Evolutionary conservation across 2,797 vertebrate genomes (phyloP).

Genomic region (Sparidentex hasta): DNA sequence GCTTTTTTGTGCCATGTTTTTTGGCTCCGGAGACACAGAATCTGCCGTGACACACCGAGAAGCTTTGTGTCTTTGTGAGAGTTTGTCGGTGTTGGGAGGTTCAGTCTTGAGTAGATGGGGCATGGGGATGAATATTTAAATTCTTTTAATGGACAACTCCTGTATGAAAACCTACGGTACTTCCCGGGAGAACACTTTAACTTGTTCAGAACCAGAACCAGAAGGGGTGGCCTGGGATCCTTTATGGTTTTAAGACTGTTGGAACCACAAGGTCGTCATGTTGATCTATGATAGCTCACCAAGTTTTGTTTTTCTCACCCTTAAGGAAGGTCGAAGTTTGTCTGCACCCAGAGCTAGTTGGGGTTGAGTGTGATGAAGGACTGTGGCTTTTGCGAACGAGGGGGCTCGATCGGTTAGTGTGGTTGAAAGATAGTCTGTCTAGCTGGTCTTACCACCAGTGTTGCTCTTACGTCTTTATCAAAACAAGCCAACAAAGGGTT

Average conservation of each 20-base stretch:
- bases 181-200: conserved; percentile 8
- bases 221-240: neutral
- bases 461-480: too few relatives aligned
- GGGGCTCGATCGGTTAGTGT: neutral
- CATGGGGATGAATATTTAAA: conserved; percentile 66
- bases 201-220: conserved; percentile 8
- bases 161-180: conserved; percentile 38
- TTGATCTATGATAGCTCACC: neutral
- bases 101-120: conserved; percentile 40
- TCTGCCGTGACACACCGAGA: conserved; percentile 8
- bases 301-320: neutral
- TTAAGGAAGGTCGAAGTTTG: neutral
- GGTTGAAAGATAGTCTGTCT: neutral
- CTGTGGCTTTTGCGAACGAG: neutral
- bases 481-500: neutral
- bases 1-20: conserved; percentile 12
- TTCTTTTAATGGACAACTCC: conserved; percentile 66
- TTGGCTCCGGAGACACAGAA: neutral
- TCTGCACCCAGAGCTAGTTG: neutral
- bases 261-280: conserved; percentile 11
- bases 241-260: conserved; percentile 11
- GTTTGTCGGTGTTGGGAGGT: conserved; percentile 11
- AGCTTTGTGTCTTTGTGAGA: neutral
- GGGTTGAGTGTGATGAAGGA: neutral
- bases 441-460: neutral